A percentile compares a stretch with the other conserved stretches of the same genome.
phyloP scores from a whole-genome alignment of 2,113 vertebrate species.

The Sminthopsis crassicaudata region DNA sequence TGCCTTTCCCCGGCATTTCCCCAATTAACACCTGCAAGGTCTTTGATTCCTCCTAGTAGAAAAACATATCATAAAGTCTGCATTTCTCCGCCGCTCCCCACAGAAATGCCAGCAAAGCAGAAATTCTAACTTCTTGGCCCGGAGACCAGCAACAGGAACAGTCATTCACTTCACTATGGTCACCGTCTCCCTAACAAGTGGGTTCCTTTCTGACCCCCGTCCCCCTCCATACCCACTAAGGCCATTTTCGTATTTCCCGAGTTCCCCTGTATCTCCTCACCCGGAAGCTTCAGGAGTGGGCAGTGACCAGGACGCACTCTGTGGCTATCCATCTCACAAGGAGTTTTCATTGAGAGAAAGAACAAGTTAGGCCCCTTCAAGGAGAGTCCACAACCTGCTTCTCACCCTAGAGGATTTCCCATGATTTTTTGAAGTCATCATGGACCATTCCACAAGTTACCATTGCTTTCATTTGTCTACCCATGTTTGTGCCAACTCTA shows the following conservation, averaged over 20 bases:
- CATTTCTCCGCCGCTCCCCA: conserved; percentile 69
- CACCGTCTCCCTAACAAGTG: conserved; percentile 69
- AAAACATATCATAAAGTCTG: conserved; percentile 79
- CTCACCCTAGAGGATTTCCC: background rate
- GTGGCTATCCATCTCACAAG: background rate
- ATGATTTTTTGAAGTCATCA: background rate
- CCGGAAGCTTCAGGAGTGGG: background rate
- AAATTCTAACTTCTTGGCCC: conserved; percentile 60
- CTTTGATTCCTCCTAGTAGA: conserved; percentile 84
- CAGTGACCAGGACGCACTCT: background rate
- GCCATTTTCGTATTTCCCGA: background rate
- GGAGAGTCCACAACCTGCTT: background rate
- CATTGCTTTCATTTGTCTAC: background rate
- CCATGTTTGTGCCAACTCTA: background rate
- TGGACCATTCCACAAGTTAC: background rate
- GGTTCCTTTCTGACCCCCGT: background rate
- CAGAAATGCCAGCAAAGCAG: conserved; percentile 48
- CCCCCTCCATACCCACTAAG: background rate
- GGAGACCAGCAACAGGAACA: conserved; percentile 63
- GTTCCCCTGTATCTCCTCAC: background rate
- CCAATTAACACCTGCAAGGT: conserved; percentile 71
- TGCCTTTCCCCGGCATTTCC: conserved; percentile 1
- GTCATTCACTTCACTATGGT: conserved; percentile 74
- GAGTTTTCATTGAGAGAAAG: background rate
- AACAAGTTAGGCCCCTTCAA: background rate